These are phyloP conservation scores for Pachycephus smyrnensis DNA, from an alignment of 2,888 invertebrate genomes.

Conservation along the genomic window DNA sequence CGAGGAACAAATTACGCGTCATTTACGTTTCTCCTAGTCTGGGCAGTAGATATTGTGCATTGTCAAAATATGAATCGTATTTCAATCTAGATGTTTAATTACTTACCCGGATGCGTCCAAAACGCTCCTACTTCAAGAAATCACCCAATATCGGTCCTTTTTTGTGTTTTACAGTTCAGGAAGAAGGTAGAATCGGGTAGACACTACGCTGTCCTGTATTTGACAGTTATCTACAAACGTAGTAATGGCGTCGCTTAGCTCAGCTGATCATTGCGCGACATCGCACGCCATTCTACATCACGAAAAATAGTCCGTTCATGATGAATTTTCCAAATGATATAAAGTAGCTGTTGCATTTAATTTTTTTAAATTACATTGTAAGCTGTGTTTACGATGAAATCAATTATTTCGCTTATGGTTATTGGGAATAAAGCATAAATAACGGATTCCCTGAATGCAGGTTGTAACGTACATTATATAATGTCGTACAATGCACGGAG, in stretches of 20 bases:
- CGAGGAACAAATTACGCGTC: neutral
- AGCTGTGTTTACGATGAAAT: neutral
- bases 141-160: slow-evolving; percentile 58
- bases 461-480: neutral
- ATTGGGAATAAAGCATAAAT: neutral
- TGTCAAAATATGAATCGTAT: neutral
- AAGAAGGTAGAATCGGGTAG: slow-evolving; percentile 37
- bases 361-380: neutral
- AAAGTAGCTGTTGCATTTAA: neutral
- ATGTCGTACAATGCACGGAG: too few species aligned
- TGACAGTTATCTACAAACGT: slow-evolving; percentile 56
- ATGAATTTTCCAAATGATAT: neutral
- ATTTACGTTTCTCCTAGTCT: neutral
- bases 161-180: slow-evolving; percentile 38
- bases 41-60: neutral
- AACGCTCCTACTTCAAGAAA: slow-evolving; percentile 49
- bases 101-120: slow-evolving; percentile 65
- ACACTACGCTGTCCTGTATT: slow-evolving; percentile 36
- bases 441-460: neutral
- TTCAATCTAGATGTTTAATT: neutral
- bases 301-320: slow-evolving; percentile 38
- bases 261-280: slow-evolving; percentile 50
- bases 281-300: slow-evolving; percentile 10
- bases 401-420: neutral
- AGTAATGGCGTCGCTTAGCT: slow-evolving; percentile 49